Conservation (phyloP, 64 coral and sea anemone species). For the Platygyra sinensis region DNA sequence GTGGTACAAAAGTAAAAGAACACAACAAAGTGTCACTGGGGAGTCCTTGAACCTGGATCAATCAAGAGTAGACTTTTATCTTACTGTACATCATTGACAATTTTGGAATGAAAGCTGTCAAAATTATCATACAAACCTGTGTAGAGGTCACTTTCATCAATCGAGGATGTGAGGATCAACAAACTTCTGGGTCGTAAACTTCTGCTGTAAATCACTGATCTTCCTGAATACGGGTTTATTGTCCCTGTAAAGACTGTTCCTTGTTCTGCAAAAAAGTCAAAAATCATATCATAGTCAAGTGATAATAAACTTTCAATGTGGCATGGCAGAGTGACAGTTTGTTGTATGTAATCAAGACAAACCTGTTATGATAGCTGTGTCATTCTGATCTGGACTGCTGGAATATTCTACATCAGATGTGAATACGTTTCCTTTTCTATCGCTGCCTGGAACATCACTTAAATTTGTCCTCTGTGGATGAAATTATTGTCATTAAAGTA, state of each 20-base stretch:
- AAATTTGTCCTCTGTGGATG: conserved; percentile 43
- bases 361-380: conserved; percentile 30
- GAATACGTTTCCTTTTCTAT: conserved; percentile 37
- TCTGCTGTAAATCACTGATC: not conserved
- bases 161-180: not conserved
- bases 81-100: not conserved
- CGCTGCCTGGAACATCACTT: conserved; percentile 5
- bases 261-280: conserved; percentile 25
- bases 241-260: conserved; percentile 35
- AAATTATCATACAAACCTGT: too few species aligned
- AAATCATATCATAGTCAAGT: too few species aligned
- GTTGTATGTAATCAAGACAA: not conserved
- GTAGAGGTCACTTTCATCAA: not conserved
- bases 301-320: too few species aligned
- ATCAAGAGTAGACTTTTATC: too few species aligned
- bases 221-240: not conserved
- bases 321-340: too few species aligned
- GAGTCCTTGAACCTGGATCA: too few species aligned
- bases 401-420: not conserved
- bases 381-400: conserved; percentile 7
- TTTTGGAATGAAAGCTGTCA: conserved; percentile 20
- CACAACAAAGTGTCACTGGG: too few species aligned
- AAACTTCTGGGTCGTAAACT: not conserved
- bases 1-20: too few species aligned
- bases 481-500: not conserved